Evolutionary conservation across 1,140 invertebrate species (phyloP), one percentile per base, ranked within the genome.

Genomic region (Sinonovacula constricta): DNA sequence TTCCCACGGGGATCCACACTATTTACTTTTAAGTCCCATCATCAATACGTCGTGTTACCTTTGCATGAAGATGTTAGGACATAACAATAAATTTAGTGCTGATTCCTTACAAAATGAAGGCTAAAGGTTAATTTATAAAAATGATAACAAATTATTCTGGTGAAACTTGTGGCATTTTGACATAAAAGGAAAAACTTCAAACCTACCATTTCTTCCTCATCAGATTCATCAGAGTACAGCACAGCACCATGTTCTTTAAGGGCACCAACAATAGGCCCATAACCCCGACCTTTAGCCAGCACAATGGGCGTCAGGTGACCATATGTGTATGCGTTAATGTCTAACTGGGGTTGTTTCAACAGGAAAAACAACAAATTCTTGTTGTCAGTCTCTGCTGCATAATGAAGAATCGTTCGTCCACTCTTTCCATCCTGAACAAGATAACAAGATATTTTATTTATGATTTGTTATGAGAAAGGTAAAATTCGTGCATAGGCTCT

Each of bases 371-470:
- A 24, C 26, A 83, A 54, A 31, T 15, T 34, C 68, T 49, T 67
- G 28, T 81, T 56, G 14, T 74, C 68, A 5, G 63, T 65, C 68
- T 86, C 85, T 33, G 72, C 81, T 1, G 85, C 83, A 66, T 83
- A 79, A 65, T 86, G 85, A 5, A 86, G 71, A 3, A 82, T 53
- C 7, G 81, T 86, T 33, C 85, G 26, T 0, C 85, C 83, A 67
- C 85, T 86, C 53, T 83, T 84, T 1, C 79, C 85, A 65, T 86
- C 85, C 81, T 83, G 36, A 22, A 53, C n/a, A 54, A 12, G 34
- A 33, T 26, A 33, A 1, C 5, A 74, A 63, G 28, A 24, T 12
- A 33, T 15, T 24, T 10, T 33, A 30, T 7, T 31, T 15, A 79
- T n/a, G 51, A 28, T 7, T n/a, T 45, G 39, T 45, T 45, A 10